Evolutionary conservation across 2,888 invertebrate species (phyloP), one percentile per base, ranked within the genome.

Genomic region (Andrena dorsata): DNA sequence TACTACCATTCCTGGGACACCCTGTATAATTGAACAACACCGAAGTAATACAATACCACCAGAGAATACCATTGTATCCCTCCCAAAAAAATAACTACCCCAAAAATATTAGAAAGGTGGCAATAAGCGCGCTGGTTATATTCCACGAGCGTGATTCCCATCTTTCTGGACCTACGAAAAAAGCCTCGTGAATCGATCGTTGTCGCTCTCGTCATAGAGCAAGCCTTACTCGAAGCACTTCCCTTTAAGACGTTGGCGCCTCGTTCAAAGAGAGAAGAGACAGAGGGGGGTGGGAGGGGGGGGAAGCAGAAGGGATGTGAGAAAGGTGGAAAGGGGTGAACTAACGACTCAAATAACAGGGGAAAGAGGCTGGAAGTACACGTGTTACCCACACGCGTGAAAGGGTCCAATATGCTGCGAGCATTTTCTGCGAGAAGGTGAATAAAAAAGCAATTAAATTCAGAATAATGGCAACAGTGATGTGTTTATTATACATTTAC

Each of bases 181-280:
- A 71, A 71, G 73, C 70, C n/a, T 63, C 10, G 20, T 32, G 74
- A 75, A 86, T 81, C 76, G 72, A 76, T 80, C 77, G 72, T 70
- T 73, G 74, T 60, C 56, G 60, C 58, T 70, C 86, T 79, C 76
- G 76, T 78, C 75, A 73, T 71, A 76, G 74, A 66, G 65, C 79
- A 61, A 74, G 69, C 49, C 49, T 65, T 69, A 65, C 30, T 72
- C 65, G 58, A 47, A 49, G 63, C 65, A 64, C 41, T 56, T 64
- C 68, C 72, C 74, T 77, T 82, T 76, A 80, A 83, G 81, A 80
- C 65, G 80, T 82, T 80, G 70, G 63, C 80, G 71, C 80, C 58
- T 75, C 70, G 63, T 71, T 69, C 60, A 20, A 47, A 63, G 16
- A 69, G 23, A 32, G 76, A 63, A 10, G 26, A 23, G 30, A 16